A percentile compares a stretch with the other conserved stretches of the same genome.
Conservation (phyloP, 2,797 vertebrate genomes). For the Pelodytes ibericus region DNA sequence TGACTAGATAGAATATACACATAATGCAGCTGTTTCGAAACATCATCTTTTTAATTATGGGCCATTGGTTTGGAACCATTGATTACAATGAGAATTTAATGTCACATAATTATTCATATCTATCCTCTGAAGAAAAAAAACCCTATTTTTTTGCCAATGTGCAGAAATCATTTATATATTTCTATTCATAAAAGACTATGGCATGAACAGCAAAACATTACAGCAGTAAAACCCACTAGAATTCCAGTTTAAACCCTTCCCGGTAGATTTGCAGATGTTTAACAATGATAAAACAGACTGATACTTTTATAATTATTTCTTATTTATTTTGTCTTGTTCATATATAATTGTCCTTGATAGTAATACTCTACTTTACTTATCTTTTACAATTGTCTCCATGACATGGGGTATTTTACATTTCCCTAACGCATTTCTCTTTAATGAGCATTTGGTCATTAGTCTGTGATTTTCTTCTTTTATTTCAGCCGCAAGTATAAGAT, state of each 20-base stretch:
- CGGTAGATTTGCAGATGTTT: slow-evolving; percentile 6
- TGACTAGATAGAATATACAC: background rate
- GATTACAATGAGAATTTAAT: background rate
- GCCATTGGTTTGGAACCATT: background rate
- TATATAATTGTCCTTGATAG: slow-evolving; percentile 45
- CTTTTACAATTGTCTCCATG: slow-evolving; percentile 20
- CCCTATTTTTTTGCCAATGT: too few relatives aligned
- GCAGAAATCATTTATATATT: too few relatives aligned
- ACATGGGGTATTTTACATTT: slow-evolving; percentile 5
- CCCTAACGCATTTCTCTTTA: background rate
- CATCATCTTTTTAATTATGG: background rate
- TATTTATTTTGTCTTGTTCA: slow-evolving; percentile 39
- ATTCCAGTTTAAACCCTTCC: slow-evolving; percentile 2
- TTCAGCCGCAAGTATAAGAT: background rate
- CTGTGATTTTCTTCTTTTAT: slow-evolving; percentile 6
- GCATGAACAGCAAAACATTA: too few relatives aligned
- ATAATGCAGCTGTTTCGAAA: too few relatives aligned
- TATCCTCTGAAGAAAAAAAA: too few relatives aligned
- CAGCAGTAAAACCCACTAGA: background rate
- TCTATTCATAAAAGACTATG: too few relatives aligned
- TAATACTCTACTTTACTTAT: slow-evolving; percentile 22
- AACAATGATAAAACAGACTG: slow-evolving; percentile 23
- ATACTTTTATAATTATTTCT: slow-evolving; percentile 20
- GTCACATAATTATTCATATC: background rate
- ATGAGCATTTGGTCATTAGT: slow-evolving; percentile 9